A percentile compares a stretch with the other conserved stretches of the same genome.
Evolutionary conservation across 2,888 invertebrate genomes (phyloP).

Genomic region (Cerastis rubricosa): DNA sequence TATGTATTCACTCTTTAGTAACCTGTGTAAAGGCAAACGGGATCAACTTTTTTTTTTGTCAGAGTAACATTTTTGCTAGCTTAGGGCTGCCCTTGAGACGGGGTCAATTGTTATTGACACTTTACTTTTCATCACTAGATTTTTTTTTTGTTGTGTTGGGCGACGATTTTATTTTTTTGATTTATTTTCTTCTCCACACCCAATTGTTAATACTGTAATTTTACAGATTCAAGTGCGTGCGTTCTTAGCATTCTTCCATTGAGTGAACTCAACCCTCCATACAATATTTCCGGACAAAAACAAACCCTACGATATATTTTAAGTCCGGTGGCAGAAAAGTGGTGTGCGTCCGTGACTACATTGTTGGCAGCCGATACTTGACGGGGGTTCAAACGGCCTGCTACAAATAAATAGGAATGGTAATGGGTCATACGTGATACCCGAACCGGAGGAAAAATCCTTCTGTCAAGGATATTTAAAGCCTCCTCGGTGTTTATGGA

Average conservation of each 20-base stretch:
- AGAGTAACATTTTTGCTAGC: slow-evolving; percentile 46
- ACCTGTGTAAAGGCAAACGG: slow-evolving; percentile 7
- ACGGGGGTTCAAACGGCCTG: slow-evolving; percentile 68
- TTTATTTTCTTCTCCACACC: neutral
- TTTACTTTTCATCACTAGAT: neutral
- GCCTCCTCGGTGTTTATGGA: slow-evolving; percentile 62
- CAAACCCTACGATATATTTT: slow-evolving; percentile 56
- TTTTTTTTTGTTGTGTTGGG: neutral
- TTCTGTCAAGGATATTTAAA: slow-evolving; percentile 66
- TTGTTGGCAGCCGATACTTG: slow-evolving; percentile 73
- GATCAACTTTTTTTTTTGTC: too few species aligned
- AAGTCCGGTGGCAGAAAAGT: slow-evolving; percentile 69
- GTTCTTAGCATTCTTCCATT: slow-evolving; percentile 1
- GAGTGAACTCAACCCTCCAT: slow-evolving; percentile 15
- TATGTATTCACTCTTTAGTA: slow-evolving; percentile 32
- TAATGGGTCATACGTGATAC: slow-evolving; percentile 76
- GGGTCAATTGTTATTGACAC: slow-evolving; percentile 16
- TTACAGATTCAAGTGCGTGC: neutral
- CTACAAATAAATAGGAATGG: slow-evolving; percentile 77
- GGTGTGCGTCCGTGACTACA: slow-evolving; percentile 77
- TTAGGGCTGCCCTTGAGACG: slow-evolving; percentile 33
- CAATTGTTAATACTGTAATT: neutral
- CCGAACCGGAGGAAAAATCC: slow-evolving; percentile 55
- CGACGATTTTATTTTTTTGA: neutral
- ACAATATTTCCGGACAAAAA: slow-evolving; percentile 44